A percentile compares a stretch with the other conserved stretches of the same genome.
phyloP scores from a whole-genome alignment of 2,113 vertebrate genomes.

The Anguilla rostrata region DNA sequence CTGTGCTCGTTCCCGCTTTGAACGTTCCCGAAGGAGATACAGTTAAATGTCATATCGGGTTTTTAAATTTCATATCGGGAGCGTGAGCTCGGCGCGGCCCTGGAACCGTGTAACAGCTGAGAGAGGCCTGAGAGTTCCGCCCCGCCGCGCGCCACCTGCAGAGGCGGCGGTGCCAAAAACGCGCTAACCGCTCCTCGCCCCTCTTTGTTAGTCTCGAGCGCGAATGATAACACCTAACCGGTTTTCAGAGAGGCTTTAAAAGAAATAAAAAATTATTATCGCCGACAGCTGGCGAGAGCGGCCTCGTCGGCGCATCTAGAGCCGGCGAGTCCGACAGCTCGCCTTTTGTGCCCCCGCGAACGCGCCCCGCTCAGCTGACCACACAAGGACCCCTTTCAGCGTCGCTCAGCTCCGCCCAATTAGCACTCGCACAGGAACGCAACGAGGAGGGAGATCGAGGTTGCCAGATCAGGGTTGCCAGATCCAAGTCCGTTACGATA shows the following conservation, averaged over 20 bases:
- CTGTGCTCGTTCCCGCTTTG: not conserved
- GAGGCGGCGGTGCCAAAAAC: not conserved
- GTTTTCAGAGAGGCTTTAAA: constrained; percentile 40
- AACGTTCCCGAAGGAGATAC: not conserved
- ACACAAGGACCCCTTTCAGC: constrained; percentile 61
- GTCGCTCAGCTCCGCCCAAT: constrained; percentile 59
- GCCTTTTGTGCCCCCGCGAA: constrained; percentile 66
- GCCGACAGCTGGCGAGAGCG: constrained; percentile 60
- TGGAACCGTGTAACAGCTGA: not conserved
- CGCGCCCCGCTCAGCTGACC: constrained; percentile 56
- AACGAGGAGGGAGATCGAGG: not conserved
- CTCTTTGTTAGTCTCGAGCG: not conserved
- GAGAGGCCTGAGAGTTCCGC: not conserved
- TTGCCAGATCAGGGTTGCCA: not conserved
- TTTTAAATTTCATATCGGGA: not conserved
- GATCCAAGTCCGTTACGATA: not conserved
- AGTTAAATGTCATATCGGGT: not conserved
- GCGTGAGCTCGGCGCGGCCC: not conserved
- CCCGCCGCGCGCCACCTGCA: not conserved
- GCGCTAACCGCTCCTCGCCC: not conserved
- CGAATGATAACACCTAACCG: constrained; percentile 22
- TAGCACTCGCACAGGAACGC: constrained; percentile 58
- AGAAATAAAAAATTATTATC: constrained; percentile 33
- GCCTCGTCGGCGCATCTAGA: constrained; percentile 59
- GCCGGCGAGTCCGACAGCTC: constrained; percentile 57